phyloP scores from a whole-genome alignment of 2,113 vertebrate genomes.

The Excalfactoria chinensis region DNA sequence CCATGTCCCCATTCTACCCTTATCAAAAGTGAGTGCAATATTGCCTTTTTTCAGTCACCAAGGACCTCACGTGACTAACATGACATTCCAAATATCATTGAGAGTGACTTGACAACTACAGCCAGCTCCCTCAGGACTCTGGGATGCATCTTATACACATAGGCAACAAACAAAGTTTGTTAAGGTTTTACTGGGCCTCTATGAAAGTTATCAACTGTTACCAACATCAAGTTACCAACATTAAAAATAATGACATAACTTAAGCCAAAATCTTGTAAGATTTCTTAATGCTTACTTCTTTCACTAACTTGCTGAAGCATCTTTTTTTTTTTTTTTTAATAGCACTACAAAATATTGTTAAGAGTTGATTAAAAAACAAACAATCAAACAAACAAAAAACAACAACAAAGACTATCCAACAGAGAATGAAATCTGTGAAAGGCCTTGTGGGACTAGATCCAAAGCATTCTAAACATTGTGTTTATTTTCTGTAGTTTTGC shows the following conservation, averaged over 20 bases:
- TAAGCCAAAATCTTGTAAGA: constrained; percentile 55
- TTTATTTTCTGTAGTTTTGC: not conserved
- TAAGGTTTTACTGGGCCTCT: not conserved
- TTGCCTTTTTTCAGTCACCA: too few species aligned
- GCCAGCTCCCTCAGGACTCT: too few species aligned
- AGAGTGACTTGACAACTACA: too few species aligned
- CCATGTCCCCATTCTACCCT: too few species aligned
- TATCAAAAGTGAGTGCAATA: too few species aligned
- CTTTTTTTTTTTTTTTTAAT: not conserved
- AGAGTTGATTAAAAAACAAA: not conserved
- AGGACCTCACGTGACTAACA: too few species aligned
- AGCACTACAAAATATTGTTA: constrained; percentile 13
- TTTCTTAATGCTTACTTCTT: not conserved
- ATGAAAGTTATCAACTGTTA: constrained; percentile 32
- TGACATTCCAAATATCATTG: too few species aligned
- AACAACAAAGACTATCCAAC: not conserved
- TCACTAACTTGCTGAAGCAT: constrained; percentile 15
- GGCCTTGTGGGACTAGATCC: not conserved
- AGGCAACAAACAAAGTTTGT: not conserved
- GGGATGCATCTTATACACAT: too few species aligned
- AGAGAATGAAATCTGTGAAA: not conserved
- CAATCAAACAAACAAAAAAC: too few species aligned
- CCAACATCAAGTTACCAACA: too few species aligned
- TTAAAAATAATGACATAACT: too few species aligned
- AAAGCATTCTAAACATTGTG: not conserved